These are phyloP conservation scores for Oreochromis tanganicae DNA, from an alignment of 2,113 vertebrate genomes.

Conservation along the genomic window DNA sequence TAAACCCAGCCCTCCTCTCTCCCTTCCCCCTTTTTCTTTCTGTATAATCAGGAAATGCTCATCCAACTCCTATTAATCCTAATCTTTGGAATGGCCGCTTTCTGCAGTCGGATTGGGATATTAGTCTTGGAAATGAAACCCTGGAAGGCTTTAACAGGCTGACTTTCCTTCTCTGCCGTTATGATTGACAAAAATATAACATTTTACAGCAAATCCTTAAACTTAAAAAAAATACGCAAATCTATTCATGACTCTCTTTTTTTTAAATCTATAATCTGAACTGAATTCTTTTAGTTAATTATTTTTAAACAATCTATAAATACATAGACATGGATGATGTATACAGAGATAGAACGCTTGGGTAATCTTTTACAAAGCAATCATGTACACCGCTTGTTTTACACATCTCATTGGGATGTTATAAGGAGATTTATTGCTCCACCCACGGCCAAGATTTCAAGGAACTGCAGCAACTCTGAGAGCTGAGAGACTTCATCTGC, in stretches of 20 bases:
- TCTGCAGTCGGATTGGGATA: conserved; percentile 45
- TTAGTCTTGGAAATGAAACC: conserved; percentile 47
- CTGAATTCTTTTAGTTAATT: neutral
- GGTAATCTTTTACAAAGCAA: neutral
- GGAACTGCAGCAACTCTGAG: neutral
- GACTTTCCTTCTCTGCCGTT: neutral
- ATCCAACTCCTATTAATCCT: conserved; percentile 55
- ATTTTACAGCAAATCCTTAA: neutral
- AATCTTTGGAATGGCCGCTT: conserved; percentile 57
- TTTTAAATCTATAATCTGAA: neutral
- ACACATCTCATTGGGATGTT: neutral
- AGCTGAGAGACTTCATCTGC: neutral
- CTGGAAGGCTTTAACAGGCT: conserved; percentile 18
- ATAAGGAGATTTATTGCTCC: neutral
- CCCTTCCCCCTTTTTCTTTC: conserved; percentile 17
- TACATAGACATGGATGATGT: neutral
- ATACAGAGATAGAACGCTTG: neutral
- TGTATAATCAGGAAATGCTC: conserved; percentile 46
- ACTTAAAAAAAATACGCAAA: neutral
- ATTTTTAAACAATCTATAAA: neutral
- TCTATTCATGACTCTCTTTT: neutral
- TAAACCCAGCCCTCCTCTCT: neutral
- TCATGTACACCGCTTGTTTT: neutral
- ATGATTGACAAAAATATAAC: neutral
- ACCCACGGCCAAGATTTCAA: neutral